Base-by-base conservation (phyloP, 2,888 invertebrate species). In the Mythimna albipuncta region DNA sequence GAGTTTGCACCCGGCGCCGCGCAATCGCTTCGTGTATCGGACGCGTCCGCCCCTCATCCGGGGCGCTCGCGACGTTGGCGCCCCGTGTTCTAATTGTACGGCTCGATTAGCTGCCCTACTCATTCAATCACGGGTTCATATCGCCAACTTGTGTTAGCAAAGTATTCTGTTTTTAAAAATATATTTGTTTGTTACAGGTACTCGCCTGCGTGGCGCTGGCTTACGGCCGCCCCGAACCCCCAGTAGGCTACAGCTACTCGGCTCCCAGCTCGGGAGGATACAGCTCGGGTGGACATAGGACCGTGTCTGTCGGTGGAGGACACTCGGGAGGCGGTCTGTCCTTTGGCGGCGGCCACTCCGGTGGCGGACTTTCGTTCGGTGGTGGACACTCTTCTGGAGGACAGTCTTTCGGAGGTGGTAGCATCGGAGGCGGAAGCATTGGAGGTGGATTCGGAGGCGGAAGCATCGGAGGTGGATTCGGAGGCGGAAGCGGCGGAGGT, bases 141-240 rank as follows among this genome's bases (percentile, higher is more conserved):
- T 72, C n/a, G 41, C 19, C 52, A 54, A 55, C 2, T 69, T 13
- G 19, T 63, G 32, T 65, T 38, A 32, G 6, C 32, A 32, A 19
- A 69, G 26, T 32, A 52, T 59, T 41, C 6, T 58, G 21, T 67
- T 16, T 19, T 64, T 69, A 55, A 64, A 72, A 63, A 44, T 69
- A 52, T 52, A 44, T 16, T 88, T 69, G 52, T 78, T 91, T 85
- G 89, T 92, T 93, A 35, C 90, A 96, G 96, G 90, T 96, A 90
- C 93, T 96, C 87, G 96, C 96, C 91, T 95, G 94, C 82, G 94
- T 95, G 94, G 95, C 95, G 85, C 75, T 95, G 87, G 96, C 94
- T 71, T 93, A 93, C 66, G 96, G 94, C 83, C 96, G 96, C 68
- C 96, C 96, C 35, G 96, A 96, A 84, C 95, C 96, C n/a, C 96